These are phyloP conservation scores for Schizopygopsis malacanthus DNA, from an alignment of 2,797 vertebrate species.

Conservation along the genomic window DNA sequence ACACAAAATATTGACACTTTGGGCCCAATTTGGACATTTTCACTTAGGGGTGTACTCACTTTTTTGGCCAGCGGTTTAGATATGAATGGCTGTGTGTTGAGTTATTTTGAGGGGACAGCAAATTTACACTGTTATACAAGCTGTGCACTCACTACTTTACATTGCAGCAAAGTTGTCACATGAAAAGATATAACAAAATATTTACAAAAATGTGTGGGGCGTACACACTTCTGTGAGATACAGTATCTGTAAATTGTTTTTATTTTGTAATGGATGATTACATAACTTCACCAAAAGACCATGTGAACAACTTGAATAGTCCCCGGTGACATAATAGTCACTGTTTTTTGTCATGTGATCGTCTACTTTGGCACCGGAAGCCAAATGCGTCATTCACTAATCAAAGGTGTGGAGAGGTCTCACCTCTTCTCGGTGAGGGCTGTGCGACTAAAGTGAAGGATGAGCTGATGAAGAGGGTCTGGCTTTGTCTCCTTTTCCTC, in stretches of 20 bases:
- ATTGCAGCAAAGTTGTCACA: no score
- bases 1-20: no score
- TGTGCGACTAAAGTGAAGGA: conserved; percentile 94
- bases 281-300: neutral
- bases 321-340: neutral
- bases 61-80: no score
- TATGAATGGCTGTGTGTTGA: no score
- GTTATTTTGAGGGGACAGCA: no score
- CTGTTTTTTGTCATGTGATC: neutral
- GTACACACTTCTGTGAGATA: no score
- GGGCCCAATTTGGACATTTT: no score
- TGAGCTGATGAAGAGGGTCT: conserved; percentile 93
- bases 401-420: conserved; percentile 29
- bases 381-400: neutral
- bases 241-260: neutral
- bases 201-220: no score
- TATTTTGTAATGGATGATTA: neutral
- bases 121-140: no score
- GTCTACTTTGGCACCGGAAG: neutral
- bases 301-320: neutral
- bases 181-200: no score
- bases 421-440: conserved; percentile 94
- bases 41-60: no score
- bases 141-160: no score
- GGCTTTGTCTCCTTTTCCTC: conserved; percentile 90